Conservation (phyloP, 2,888 invertebrate genomes). For the Andrena flavipes region DNA sequence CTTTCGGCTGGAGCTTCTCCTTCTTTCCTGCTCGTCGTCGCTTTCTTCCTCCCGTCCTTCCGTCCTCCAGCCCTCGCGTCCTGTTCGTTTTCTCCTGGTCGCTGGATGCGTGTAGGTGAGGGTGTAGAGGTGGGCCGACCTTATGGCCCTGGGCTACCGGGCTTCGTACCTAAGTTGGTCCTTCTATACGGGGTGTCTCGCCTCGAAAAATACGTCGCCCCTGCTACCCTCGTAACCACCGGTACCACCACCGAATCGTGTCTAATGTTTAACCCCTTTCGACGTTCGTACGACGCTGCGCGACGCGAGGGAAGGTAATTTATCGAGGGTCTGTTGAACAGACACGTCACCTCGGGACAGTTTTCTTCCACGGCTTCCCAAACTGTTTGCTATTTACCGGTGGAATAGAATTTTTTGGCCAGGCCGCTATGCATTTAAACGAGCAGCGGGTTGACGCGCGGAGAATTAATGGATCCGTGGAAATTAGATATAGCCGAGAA, state of each 20-base stretch:
- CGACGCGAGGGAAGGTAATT: background rate
- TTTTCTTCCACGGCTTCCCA: background rate
- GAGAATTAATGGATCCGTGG: slow-evolving; percentile 12
- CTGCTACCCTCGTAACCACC: background rate
- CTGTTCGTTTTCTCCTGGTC: slow-evolving; percentile 41
- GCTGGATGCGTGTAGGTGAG: slow-evolving; percentile 77
- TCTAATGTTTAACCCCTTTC: no score
- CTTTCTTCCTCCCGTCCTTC: slow-evolving; percentile 23
- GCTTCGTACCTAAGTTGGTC: slow-evolving; percentile 79
- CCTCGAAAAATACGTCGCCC: slow-evolving; percentile 45
- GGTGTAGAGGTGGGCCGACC: slow-evolving; percentile 82
- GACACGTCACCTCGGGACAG: background rate
- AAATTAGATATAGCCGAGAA: slow-evolving; percentile 13
- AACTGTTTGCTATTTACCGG: background rate
- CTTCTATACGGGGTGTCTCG: slow-evolving; percentile 76
- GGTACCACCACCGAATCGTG: no score
- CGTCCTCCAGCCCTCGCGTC: slow-evolving; percentile 5
- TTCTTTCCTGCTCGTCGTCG: slow-evolving; percentile 6
- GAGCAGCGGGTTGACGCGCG: slow-evolving; percentile 8
- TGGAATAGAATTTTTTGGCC: slow-evolving; percentile 1
- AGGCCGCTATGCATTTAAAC: slow-evolving; percentile 4
- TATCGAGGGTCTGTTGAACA: background rate
- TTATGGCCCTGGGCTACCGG: slow-evolving; percentile 84
- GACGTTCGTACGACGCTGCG: no score
- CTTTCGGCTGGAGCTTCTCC: slow-evolving; percentile 13